Percentiles rank a stretch among this genome's conserved stretches.
Evolutionary conservation across 2,113 vertebrate species (phyloP).

Genomic region (Lycaon pictus): DNA sequence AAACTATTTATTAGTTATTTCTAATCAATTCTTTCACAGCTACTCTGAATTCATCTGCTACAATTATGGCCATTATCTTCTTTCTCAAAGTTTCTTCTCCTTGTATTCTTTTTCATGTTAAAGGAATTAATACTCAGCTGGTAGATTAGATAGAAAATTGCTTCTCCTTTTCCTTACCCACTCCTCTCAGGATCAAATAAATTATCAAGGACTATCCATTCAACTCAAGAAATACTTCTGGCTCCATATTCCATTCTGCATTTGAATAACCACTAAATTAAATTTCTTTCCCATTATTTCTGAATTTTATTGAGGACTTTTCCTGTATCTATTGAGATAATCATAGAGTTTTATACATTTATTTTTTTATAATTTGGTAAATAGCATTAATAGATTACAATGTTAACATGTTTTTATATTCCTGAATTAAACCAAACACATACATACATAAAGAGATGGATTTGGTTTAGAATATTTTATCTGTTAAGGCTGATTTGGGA

Average conservation of each 20-base stretch:
- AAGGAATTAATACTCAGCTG: neutral
- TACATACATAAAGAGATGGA: neutral
- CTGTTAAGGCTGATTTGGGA: neutral
- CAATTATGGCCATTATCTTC: neutral
- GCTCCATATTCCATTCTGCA: neutral
- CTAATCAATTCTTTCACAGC: neutral
- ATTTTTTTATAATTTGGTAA: neutral
- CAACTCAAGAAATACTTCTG: conserved; percentile 1
- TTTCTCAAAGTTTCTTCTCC: neutral
- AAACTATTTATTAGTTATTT: neutral
- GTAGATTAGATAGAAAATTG: conserved; percentile 34
- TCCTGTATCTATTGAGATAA: neutral
- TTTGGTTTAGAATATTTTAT: neutral
- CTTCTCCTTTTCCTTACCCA: conserved; percentile 8
- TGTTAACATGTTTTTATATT: neutral
- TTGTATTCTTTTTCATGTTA: conserved; percentile 16
- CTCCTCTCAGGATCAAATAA: neutral
- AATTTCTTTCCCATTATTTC: conserved; percentile 43
- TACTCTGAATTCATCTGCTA: neutral
- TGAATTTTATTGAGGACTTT: neutral
- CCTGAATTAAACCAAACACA: neutral
- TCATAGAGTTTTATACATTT: neutral
- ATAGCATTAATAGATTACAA: neutral
- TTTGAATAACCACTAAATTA: conserved; percentile 17
- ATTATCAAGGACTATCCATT: neutral